These are phyloP conservation scores for Zaprionus kolodkinae DNA, from an alignment of 1,140 invertebrate genomes.

Conservation along the genomic window DNA sequence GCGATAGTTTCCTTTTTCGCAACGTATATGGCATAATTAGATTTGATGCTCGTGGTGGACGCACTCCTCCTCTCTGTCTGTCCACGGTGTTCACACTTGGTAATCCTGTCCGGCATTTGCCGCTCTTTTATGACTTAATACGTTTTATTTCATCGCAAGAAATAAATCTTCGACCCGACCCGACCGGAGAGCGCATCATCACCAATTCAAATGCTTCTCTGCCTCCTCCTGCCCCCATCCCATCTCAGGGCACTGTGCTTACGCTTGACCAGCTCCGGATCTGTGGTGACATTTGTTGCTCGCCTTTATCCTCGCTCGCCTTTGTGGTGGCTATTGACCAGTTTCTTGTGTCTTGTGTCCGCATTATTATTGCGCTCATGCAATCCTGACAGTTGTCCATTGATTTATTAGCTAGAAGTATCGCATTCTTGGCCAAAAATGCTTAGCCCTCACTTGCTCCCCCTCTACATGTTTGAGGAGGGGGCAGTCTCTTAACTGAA, in stretches of 20 bases:
- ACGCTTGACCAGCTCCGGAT: constrained; percentile 71
- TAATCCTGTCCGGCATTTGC: constrained; percentile 69
- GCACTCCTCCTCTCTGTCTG: no score
- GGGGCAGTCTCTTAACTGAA: neutral
- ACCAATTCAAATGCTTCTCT: constrained; percentile 72
- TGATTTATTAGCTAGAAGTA: constrained; percentile 76
- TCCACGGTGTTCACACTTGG: constrained; percentile 68
- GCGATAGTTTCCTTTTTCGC: constrained; percentile 3
- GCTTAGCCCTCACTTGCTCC: constrained; percentile 53
- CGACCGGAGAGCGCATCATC: constrained; percentile 47
- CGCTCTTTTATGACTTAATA: constrained; percentile 78
- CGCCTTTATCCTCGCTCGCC: constrained; percentile 31
- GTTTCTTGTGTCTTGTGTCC: constrained; percentile 47
- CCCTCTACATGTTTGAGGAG: neutral
- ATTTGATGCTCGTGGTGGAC: constrained; percentile 63
- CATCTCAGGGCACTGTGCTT: constrained; percentile 39
- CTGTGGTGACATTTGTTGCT: constrained; percentile 78
- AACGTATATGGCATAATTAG: constrained; percentile 77
- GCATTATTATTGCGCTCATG: constrained; percentile 78
- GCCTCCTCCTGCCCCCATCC: no score
- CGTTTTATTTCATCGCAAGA: constrained; percentile 76
- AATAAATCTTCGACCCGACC: constrained; percentile 71
- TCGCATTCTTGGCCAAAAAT: constrained; percentile 55
- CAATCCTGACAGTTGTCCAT: constrained; percentile 78
- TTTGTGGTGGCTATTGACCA: constrained; percentile 72